Evolutionary conservation across 1,140 invertebrate species (phyloP).

Genomic region (Thaumatotibia leucotreta): DNA sequence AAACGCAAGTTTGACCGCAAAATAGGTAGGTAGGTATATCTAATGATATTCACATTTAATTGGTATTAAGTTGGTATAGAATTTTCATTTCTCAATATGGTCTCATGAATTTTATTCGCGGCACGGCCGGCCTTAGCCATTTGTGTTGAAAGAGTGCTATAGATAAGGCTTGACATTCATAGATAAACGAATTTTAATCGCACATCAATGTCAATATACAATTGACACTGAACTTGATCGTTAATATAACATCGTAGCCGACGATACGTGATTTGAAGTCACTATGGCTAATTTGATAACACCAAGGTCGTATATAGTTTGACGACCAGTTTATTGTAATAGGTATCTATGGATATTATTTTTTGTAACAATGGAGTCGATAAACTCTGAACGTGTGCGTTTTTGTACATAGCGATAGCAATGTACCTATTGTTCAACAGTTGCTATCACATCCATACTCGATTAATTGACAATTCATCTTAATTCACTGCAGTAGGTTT

Average conservation of each 20-base stretch:
- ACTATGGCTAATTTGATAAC: constrained; percentile 5
- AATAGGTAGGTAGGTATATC: too few species aligned
- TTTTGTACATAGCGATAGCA: neutral
- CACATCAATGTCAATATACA: constrained; percentile 11
- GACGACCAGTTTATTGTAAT: neutral
- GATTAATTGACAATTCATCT: neutral
- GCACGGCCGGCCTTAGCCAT: neutral
- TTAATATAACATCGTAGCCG: neutral
- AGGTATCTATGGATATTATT: neutral
- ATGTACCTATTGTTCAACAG: neutral
- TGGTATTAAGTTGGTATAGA: neutral
- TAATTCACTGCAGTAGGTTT: neutral
- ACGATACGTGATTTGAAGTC: constrained; percentile 4
- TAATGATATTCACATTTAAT: neutral
- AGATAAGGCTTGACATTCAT: constrained; percentile 9
- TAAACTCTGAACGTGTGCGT: neutral
- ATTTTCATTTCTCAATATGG: neutral
- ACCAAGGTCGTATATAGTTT: neutral
- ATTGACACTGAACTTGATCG: constrained; percentile 9
- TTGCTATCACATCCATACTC: neutral
- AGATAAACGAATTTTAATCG: constrained; percentile 14
- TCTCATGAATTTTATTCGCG: neutral
- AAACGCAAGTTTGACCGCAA: too few species aligned
- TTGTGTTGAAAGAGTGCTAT: constrained; percentile 2
- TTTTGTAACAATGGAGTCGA: neutral